phyloP scores from a whole-genome alignment of 1,140 invertebrate species.

The Philotrypesis tridentata region DNA sequence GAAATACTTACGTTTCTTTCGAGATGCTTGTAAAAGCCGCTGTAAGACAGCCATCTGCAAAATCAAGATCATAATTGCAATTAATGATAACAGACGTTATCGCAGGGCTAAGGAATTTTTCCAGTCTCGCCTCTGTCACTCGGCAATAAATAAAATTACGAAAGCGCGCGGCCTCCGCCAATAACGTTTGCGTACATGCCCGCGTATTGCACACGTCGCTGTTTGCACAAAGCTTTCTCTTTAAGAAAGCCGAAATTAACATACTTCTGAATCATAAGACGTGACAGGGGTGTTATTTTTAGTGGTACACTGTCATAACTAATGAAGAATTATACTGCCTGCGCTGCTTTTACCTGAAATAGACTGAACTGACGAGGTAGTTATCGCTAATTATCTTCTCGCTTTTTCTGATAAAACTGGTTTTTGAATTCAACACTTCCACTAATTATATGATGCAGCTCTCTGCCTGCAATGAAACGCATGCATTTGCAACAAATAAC shows the following conservation, averaged over 20 bases:
- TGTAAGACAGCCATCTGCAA: not conserved
- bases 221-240: conserved; percentile 1
- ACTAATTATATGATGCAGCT: conserved; percentile 13
- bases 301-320: conserved; percentile 19
- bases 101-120: not conserved
- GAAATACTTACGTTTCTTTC: not conserved
- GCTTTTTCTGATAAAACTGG: conserved; percentile 43
- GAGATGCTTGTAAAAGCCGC: not conserved
- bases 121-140: not conserved
- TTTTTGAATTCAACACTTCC: conserved; percentile 40
- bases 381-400: conserved; percentile 41
- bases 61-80: not conserved
- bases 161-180: not conserved
- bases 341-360: conserved; percentile 36
- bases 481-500: not conserved
- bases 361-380: conserved; percentile 23
- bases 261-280: conserved; percentile 20
- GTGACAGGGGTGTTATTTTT: conserved; percentile 33
- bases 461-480: not conserved
- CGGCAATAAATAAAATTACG: not conserved
- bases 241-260: conserved; percentile 6
- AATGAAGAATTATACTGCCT: conserved; percentile 12
- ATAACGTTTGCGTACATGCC: not conserved
- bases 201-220: not conserved
- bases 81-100: not conserved